Percentiles rank a stretch among this genome's conserved stretches.
Conservation (phyloP, 2,113 vertebrate genomes). For the Macaca mulatta region DNA sequence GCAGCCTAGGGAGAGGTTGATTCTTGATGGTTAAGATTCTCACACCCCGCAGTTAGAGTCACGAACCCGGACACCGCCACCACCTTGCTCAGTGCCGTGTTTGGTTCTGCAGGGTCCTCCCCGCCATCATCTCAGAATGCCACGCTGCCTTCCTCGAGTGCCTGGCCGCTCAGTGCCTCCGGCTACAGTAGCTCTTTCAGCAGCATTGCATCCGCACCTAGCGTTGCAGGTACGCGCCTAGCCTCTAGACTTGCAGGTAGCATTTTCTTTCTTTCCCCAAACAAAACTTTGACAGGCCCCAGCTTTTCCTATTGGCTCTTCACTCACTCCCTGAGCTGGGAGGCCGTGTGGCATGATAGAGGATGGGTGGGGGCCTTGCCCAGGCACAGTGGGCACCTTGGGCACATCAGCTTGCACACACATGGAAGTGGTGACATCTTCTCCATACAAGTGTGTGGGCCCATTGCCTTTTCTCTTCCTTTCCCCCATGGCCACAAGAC, state of each 20-base stretch:
- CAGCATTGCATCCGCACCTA: constrained; percentile 87
- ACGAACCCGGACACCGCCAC: constrained; percentile 66
- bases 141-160: constrained; percentile 92
- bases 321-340: not conserved
- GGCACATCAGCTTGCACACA: not conserved
- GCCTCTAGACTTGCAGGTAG: constrained; percentile 72
- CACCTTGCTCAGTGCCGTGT: constrained; percentile 80
- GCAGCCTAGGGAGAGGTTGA: constrained; percentile 8
- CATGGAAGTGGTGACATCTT: not conserved
- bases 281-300: constrained; percentile 51
- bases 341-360: fast-evolving
- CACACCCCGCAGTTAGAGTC: not conserved
- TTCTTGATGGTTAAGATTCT: constrained; percentile 61
- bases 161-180: constrained; percentile 92
- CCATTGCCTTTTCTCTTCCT: not conserved
- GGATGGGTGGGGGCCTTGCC: not conserved
- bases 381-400: not conserved
- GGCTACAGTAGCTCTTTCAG: constrained; percentile 89
- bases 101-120: constrained; percentile 90
- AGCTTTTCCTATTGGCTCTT: not conserved
- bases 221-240: constrained; percentile 86
- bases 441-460: fast-evolving
- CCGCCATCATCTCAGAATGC: constrained; percentile 92
- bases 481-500: fast-evolving
- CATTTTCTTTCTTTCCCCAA: constrained; percentile 58